Percentiles rank a stretch among this genome's conserved stretches.
Conservation (phyloP, 2,113 vertebrate genomes). For the Pseudorasbora parva region DNA sequence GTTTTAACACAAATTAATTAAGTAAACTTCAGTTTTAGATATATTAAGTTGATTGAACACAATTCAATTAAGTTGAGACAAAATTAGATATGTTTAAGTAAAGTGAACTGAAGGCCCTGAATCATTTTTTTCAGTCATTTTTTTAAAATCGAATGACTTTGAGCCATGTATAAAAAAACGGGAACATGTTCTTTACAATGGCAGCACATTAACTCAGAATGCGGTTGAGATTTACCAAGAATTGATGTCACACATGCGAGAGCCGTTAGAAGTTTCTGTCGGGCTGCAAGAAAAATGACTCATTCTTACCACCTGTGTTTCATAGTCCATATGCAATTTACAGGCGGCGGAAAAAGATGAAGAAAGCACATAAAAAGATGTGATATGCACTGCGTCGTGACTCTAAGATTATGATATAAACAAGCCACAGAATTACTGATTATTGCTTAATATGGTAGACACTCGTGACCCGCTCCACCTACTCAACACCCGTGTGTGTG, state of each 20-base stretch:
- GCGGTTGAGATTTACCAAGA: background rate
- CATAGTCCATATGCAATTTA: background rate
- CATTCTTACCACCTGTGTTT: background rate
- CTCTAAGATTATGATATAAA: background rate
- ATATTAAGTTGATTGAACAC: no score
- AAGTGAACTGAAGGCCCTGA: no score
- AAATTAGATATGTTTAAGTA: no score
- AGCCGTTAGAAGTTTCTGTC: background rate
- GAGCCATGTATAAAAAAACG: background rate
- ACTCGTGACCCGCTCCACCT: background rate
- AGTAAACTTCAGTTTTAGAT: no score
- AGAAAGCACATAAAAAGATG: background rate
- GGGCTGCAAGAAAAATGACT: background rate
- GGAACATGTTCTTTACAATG: background rate
- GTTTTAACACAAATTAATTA: no score
- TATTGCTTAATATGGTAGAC: background rate
- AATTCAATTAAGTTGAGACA: no score
- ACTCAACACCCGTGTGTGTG: conserved; percentile 16
- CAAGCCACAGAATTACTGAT: background rate
- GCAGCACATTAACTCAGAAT: background rate
- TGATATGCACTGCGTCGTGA: background rate
- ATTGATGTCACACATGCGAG: background rate
- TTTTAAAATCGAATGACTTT: background rate
- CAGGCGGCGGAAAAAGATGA: background rate
- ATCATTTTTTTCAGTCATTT: no score